A percentile compares a stretch with the other conserved stretches of the same genome.
phyloP scores from a whole-genome alignment of 2,888 invertebrate genomes.

The Heliconius ismenius region DNA sequence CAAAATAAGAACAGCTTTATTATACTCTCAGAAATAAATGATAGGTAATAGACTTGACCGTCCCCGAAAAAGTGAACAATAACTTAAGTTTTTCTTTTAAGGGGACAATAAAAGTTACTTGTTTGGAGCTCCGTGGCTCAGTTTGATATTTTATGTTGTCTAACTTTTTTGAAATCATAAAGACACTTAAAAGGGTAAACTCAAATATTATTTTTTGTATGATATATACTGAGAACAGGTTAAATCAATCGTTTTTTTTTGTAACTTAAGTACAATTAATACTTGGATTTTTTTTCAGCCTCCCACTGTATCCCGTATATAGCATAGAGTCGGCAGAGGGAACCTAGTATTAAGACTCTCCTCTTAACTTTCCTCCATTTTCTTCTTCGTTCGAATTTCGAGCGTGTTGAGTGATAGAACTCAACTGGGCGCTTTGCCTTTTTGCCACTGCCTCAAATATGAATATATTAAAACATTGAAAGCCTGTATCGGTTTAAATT shows the following conservation, averaged over 20 bases:
- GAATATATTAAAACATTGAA: too few relatives aligned
- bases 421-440: too few relatives aligned
- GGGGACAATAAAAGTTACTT: constrained; percentile 37
- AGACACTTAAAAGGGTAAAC: not conserved
- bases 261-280: too few relatives aligned
- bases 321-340: too few relatives aligned
- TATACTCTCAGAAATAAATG: constrained; percentile 37
- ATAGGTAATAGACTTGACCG: constrained; percentile 40
- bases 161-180: constrained; percentile 15
- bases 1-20: constrained; percentile 40
- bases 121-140: constrained; percentile 11
- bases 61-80: constrained; percentile 42
- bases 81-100: constrained; percentile 43
- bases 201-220: constrained; percentile 2
- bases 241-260: not conserved
- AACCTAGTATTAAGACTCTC: too few relatives aligned
- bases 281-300: too few relatives aligned
- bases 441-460: too few relatives aligned
- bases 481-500: too few relatives aligned
- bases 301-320: too few relatives aligned
- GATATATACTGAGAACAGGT: not conserved
- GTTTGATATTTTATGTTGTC: constrained; percentile 22
- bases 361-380: too few relatives aligned
- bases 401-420: too few relatives aligned
- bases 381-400: too few relatives aligned